A percentile compares a stretch with the other conserved stretches of the same genome.
Evolutionary conservation across 2,113 vertebrate species (phyloP).

Genomic region (Geococcyx californianus): DNA sequence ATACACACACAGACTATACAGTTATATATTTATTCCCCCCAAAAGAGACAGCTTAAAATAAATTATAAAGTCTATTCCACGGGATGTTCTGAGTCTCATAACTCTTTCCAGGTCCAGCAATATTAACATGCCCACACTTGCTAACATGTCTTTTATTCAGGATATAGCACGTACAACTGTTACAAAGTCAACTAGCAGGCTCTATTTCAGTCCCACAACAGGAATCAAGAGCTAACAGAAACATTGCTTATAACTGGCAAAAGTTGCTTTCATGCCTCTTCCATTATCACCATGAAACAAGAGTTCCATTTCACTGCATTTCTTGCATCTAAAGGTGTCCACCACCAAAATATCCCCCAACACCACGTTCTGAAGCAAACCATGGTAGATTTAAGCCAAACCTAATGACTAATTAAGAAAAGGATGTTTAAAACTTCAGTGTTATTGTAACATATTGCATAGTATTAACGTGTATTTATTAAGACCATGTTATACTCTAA

Average conservation of each 20-base stretch:
- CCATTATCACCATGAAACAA: background rate
- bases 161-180: background rate
- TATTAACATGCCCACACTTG: background rate
- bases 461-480: background rate
- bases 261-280: background rate
- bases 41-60: background rate
- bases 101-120: background rate
- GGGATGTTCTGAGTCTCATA: background rate
- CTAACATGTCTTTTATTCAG: background rate
- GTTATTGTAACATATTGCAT: background rate
- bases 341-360: background rate
- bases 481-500: background rate
- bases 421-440: background rate
- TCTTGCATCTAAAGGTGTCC: background rate
- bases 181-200: background rate
- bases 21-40: background rate
- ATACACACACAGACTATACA: background rate
- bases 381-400: background rate
- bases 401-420: background rate
- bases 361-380: background rate
- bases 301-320: rapidly evolving
- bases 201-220: background rate
- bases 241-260: background rate
- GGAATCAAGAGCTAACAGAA: background rate
- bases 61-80: background rate